Evolutionary conservation across 2,113 vertebrate species (phyloP).

Genomic region (Cyphomyrus discorhynchus): DNA sequence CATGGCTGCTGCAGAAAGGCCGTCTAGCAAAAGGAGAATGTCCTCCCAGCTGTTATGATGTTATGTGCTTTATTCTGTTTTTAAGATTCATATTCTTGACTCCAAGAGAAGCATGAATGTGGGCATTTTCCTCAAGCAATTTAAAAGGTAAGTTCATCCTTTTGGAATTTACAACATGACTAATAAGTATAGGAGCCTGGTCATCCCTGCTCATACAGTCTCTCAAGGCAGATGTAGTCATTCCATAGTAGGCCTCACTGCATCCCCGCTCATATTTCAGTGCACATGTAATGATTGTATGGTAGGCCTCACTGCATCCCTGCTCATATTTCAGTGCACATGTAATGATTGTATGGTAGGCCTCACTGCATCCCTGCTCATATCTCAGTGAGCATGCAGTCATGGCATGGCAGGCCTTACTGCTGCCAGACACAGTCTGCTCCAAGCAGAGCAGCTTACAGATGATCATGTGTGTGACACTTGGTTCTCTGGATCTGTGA

Average conservation of each 20-base stretch:
- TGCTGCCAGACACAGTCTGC: not conserved
- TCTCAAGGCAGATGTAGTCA: not conserved
- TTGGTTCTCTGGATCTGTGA: not conserved
- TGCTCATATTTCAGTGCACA: not conserved
- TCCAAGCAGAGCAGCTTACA: not conserved
- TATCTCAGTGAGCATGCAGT: not conserved
- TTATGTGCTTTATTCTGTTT: not conserved
- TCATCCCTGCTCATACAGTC: not conserved
- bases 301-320: not conserved
- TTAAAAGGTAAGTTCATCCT: conserved; percentile 75
- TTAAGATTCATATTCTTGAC: conserved; percentile 78
- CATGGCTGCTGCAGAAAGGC: not conserved
- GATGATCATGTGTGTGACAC: not conserved
- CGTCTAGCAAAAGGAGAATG: not conserved
- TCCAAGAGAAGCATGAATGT: conserved; percentile 87
- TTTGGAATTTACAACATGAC: not conserved
- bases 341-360: not conserved
- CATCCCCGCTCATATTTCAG: no score
- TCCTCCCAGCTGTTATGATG: not conserved
- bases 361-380: not conserved
- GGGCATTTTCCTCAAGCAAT: conserved; percentile 90
- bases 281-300: not conserved
- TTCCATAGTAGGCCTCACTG: not conserved
- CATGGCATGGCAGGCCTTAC: not conserved
- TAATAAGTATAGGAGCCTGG: not conserved